Percentiles rank a stretch among this genome's conserved stretches.
phyloP scores from a whole-genome alignment of 2,888 invertebrate genomes.

The Hartigia nigra region DNA sequence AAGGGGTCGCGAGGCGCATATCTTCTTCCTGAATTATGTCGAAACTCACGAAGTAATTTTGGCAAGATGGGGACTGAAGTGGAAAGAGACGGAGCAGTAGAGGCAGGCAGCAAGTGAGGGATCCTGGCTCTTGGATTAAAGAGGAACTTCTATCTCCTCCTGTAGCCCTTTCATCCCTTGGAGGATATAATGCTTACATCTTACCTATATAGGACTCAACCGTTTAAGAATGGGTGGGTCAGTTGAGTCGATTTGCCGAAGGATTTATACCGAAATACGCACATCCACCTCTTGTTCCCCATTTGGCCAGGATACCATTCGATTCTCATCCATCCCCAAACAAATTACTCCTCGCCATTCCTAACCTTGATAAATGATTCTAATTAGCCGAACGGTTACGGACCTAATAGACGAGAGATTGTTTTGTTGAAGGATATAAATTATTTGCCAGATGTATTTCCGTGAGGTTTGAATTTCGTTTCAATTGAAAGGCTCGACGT shows the following conservation, averaged over 20 bases:
- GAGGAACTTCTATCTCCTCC: not conserved
- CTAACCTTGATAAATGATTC: not conserved
- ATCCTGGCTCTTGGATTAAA: not conserved
- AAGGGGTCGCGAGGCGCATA: slow-evolving; percentile 10
- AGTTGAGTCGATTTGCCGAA: not conserved
- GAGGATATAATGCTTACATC: not conserved
- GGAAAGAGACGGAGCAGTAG: slow-evolving; percentile 1
- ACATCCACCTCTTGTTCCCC: not conserved
- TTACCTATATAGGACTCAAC: not conserved
- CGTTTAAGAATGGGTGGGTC: not conserved
- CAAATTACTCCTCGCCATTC: not conserved
- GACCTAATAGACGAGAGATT: not conserved
- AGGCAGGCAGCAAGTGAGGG: not conserved
- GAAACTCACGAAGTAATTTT: slow-evolving; percentile 32
- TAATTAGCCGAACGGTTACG: not conserved
- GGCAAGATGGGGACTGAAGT: slow-evolving; percentile 19
- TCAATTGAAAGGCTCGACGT: not conserved
- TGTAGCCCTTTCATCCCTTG: not conserved
- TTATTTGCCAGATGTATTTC: not conserved
- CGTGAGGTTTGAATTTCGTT: not conserved
- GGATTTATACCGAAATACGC: slow-evolving; percentile 2
- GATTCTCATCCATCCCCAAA: not conserved
- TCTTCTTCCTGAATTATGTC: slow-evolving; percentile 29
- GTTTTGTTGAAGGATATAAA: not conserved
- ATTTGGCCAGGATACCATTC: not conserved